Evolutionary conservation across 2,797 vertebrate species (phyloP).

Genomic region (Ispidina picta): DNA sequence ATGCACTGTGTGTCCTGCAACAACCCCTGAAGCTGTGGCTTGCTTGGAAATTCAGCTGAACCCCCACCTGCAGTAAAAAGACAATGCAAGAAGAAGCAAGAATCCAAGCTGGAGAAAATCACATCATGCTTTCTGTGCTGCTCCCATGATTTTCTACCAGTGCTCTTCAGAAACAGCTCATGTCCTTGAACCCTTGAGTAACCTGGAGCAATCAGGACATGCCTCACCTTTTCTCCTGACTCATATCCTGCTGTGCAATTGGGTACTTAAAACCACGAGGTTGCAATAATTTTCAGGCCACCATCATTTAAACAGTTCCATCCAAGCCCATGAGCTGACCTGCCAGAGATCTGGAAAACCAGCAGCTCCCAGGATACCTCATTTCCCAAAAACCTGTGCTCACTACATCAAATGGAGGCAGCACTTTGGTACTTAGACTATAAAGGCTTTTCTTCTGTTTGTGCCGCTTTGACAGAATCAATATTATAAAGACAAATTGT

Average conservation of each 20-base stretch:
- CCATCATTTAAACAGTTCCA: background rate
- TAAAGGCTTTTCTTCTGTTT: constrained; percentile 8
- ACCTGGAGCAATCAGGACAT: background rate
- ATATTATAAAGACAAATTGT: background rate
- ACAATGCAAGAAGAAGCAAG: background rate
- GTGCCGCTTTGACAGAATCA: background rate
- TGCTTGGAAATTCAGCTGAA: background rate
- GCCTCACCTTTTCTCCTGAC: constrained; percentile 8
- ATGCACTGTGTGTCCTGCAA: background rate
- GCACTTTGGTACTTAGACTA: background rate
- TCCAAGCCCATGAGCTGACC: fast-evolving
- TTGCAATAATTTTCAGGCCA: background rate
- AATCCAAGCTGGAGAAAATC: background rate
- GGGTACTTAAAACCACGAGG: background rate
- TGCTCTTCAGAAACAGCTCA: background rate
- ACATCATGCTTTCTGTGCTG: background rate
- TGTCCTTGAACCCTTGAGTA: background rate
- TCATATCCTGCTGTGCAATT: background rate
- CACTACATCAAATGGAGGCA: background rate
- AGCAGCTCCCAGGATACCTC: background rate
- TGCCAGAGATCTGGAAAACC: background rate
- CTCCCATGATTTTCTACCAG: background rate
- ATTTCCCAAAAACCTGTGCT: background rate
- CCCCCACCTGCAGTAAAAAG: background rate
- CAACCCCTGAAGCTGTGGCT: background rate